A percentile compares a stretch with the other conserved stretches of the same genome.
These are phyloP conservation scores for Sebastes itinus DNA, from an alignment of 2,797 vertebrate genomes.

Conservation along the genomic window DNA sequence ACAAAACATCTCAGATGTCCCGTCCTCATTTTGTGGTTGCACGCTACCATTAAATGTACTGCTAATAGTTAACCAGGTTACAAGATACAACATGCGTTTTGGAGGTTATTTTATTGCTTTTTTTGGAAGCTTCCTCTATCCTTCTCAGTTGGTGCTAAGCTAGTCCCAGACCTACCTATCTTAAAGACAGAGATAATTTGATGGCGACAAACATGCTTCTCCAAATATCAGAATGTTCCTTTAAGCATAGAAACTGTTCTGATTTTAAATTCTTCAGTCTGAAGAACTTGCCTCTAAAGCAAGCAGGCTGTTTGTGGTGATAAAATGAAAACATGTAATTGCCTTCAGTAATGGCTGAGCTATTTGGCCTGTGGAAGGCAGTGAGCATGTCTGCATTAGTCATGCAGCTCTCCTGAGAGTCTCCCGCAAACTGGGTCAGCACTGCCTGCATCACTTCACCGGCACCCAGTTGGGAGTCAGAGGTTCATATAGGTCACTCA, in stretches of 20 bases:
- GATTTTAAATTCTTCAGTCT: not conserved
- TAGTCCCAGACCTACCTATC: not conserved
- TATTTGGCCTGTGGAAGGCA: slow-evolving; percentile 26
- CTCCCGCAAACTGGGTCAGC: slow-evolving; percentile 56
- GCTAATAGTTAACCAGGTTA: slow-evolving; percentile 3
- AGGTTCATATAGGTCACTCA: slow-evolving; percentile 7
- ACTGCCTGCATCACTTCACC: slow-evolving; percentile 21
- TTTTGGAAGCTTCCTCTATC: not conserved
- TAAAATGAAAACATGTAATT: slow-evolving; percentile 53
- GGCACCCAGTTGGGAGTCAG: slow-evolving; percentile 12
- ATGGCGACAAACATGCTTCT: not conserved
- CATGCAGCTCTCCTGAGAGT: slow-evolving; percentile 54
- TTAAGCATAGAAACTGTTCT: not conserved
- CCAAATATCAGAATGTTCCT: not conserved
- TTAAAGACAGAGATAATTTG: not conserved
- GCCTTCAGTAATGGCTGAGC: slow-evolving; percentile 31
- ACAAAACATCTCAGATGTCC: slow-evolving; percentile 27
- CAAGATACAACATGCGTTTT: not conserved
- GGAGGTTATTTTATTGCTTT: not conserved
- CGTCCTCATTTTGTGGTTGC: slow-evolving; percentile 29
- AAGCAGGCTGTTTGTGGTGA: slow-evolving; percentile 28
- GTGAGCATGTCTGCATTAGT: slow-evolving; percentile 52
- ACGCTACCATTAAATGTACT: not conserved
- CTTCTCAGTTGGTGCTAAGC: not conserved
- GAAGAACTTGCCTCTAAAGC: slow-evolving; percentile 11